A percentile compares a stretch with the other conserved stretches of the same genome.
Evolutionary conservation across 1,140 invertebrate genomes (phyloP).

Genomic region (Leptinotarsa texana): DNA sequence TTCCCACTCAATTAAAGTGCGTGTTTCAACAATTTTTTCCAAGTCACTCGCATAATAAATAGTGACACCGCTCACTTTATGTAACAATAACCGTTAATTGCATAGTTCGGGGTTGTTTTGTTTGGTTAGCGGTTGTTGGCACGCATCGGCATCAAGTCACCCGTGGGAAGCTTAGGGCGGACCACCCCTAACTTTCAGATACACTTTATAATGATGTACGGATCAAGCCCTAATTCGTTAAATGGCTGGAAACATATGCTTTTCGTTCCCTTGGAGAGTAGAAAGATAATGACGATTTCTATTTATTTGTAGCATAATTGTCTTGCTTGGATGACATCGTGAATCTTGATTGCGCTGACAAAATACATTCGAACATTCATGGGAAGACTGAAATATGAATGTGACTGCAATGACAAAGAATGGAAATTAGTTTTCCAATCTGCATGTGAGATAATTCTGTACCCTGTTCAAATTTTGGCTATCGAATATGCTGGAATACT

Average conservation of each 20-base stretch:
- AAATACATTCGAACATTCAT: background rate
- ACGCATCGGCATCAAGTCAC: constrained; percentile 40
- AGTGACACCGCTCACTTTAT: constrained; percentile 42
- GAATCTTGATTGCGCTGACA: background rate
- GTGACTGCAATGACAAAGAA: too few relatives aligned
- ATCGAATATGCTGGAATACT: too few relatives aligned
- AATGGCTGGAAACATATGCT: constrained; percentile 55
- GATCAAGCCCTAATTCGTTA: constrained; percentile 54
- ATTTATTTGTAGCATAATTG: constrained; percentile 16
- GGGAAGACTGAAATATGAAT: too few relatives aligned
- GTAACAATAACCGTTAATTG: constrained; percentile 50
- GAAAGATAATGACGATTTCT: constrained; percentile 16
- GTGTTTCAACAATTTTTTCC: constrained; percentile 5
- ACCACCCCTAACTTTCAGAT: constrained; percentile 36
- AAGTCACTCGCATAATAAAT: constrained; percentile 12
- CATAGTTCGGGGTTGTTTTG: constrained; percentile 40
- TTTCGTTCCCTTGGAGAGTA: constrained; percentile 20
- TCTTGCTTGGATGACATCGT: constrained; percentile 22
- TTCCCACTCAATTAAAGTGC: constrained; percentile 7
- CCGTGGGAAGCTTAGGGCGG: constrained; percentile 45
- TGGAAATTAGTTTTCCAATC: too few relatives aligned
- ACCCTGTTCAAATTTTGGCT: too few relatives aligned
- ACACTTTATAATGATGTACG: constrained; percentile 22
- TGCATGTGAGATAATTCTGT: too few relatives aligned
- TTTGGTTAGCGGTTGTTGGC: constrained; percentile 51